Conservation (phyloP, 2,888 invertebrate genomes). For the Nomada hirtipes region DNA sequence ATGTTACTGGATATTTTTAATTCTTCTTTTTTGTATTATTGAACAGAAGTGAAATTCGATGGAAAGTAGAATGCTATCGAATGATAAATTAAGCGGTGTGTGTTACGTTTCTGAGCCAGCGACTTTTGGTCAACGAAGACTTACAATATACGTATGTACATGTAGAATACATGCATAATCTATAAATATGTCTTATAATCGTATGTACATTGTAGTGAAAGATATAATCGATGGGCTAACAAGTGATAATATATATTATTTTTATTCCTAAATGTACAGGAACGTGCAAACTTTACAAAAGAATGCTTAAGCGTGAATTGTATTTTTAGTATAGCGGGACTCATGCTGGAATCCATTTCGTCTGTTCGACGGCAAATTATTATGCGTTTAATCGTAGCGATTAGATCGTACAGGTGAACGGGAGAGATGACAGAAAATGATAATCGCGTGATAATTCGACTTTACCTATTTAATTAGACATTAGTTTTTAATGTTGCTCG, state of each 20-base stretch:
- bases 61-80: slow-evolving; percentile 2
- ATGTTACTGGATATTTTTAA: neutral
- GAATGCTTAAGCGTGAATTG: slow-evolving; percentile 33
- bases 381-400: slow-evolving; percentile 14
- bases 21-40: neutral
- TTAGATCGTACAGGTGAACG: slow-evolving; percentile 17
- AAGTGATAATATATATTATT: slow-evolving; percentile 32
- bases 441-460: too few species aligned
- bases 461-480: too few species aligned
- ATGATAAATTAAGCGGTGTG: slow-evolving; percentile 24
- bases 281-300: slow-evolving; percentile 34
- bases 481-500: too few species aligned
- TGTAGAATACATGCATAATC: slow-evolving; percentile 36
- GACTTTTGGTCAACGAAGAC: slow-evolving; percentile 30
- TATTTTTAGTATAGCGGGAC: slow-evolving; percentile 31
- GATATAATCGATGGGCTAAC: slow-evolving; percentile 35
- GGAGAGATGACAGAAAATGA: neutral
- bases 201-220: slow-evolving; percentile 35
- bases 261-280: slow-evolving; percentile 40
- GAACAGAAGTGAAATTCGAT: neutral
- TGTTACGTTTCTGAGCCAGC: slow-evolving; percentile 17
- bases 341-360: slow-evolving; percentile 56
- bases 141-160: slow-evolving; percentile 31
- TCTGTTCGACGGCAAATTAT: neutral
- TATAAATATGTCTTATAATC: slow-evolving; percentile 63